These are phyloP conservation scores for Otus sunia DNA, from an alignment of 2,113 vertebrate genomes.

Conservation along the genomic window DNA sequence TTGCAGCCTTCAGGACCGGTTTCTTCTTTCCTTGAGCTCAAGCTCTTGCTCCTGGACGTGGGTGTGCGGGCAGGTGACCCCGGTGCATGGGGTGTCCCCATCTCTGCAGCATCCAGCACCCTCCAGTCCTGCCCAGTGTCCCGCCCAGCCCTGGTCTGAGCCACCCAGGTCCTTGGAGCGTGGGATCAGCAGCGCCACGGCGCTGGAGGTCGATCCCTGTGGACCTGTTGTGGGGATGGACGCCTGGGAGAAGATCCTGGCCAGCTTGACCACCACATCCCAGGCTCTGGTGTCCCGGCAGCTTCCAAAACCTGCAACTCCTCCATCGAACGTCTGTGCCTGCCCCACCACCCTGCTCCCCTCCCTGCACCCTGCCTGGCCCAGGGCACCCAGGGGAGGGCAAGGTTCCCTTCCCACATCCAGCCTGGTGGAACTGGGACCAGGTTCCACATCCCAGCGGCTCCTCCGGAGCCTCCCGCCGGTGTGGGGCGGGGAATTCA, in stretches of 20 bases:
- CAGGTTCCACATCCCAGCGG: accelerated
- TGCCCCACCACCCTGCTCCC: neutral
- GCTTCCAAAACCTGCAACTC: neutral
- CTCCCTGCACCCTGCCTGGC: neutral
- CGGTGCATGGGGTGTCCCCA: accelerated
- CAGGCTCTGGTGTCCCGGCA: neutral
- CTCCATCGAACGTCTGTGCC: neutral
- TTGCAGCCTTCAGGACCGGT: accelerated
- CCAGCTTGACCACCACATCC: too few species aligned
- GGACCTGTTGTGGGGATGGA: neutral
- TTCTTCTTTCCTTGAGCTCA: accelerated
- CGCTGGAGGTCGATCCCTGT: neutral
- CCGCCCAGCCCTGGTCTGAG: neutral
- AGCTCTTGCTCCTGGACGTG: neutral
- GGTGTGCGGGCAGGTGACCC: accelerated
- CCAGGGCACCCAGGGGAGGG: neutral
- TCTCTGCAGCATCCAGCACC: neutral
- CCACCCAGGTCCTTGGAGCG: neutral
- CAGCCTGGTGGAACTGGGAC: neutral
- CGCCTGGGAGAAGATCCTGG: neutral
- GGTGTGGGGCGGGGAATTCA: neutral
- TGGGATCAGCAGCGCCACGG: neutral
- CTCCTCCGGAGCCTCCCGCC: neutral
- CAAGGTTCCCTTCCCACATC: neutral
- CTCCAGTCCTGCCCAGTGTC: neutral